Conservation (phyloP, 1,140 invertebrate genomes). For the Scaptomyza montana region DNA sequence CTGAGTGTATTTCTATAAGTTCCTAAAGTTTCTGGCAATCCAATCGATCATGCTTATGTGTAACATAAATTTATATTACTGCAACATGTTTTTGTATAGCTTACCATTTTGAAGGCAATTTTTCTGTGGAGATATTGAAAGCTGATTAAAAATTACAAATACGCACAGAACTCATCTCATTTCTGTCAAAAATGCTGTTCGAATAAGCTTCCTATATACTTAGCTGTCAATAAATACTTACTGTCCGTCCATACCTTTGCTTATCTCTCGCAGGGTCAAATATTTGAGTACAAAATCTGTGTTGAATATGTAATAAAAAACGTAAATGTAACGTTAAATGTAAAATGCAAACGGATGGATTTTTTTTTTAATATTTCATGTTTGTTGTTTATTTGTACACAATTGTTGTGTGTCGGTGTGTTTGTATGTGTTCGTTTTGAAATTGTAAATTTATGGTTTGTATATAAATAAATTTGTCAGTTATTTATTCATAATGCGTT, state of each 20-base stretch:
- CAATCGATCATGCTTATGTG: slow-evolving; percentile 15
- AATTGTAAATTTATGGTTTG: slow-evolving; percentile 56
- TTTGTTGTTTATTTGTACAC: slow-evolving; percentile 59
- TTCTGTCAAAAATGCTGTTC: not conserved
- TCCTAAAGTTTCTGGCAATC: not conserved
- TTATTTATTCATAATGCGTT: slow-evolving; percentile 58
- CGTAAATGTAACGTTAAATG: not conserved
- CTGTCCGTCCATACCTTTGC: slow-evolving; percentile 5
- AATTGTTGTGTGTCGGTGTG: slow-evolving; percentile 62
- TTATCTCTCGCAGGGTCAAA: slow-evolving; percentile 15
- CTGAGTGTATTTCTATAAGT: not conserved
- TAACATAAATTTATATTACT: too few species aligned
- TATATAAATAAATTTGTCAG: slow-evolving; percentile 71
- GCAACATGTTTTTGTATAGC: too few species aligned
- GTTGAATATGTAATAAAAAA: slow-evolving; percentile 8
- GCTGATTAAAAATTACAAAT: not conserved
- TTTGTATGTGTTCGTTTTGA: slow-evolving; percentile 47
- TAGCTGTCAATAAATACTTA: slow-evolving; percentile 1
- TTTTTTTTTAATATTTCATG: slow-evolving; percentile 40
- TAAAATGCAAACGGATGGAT: slow-evolving; percentile 24
- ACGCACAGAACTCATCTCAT: too few species aligned
- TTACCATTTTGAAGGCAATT: not conserved
- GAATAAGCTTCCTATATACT: not conserved
- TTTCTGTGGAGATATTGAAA: not conserved
- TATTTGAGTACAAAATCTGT: not conserved